A percentile compares a stretch with the other conserved stretches of the same genome.
These are phyloP conservation scores for Athene cunicularia DNA, from an alignment of 2,113 vertebrate species.

Conservation along the genomic window DNA sequence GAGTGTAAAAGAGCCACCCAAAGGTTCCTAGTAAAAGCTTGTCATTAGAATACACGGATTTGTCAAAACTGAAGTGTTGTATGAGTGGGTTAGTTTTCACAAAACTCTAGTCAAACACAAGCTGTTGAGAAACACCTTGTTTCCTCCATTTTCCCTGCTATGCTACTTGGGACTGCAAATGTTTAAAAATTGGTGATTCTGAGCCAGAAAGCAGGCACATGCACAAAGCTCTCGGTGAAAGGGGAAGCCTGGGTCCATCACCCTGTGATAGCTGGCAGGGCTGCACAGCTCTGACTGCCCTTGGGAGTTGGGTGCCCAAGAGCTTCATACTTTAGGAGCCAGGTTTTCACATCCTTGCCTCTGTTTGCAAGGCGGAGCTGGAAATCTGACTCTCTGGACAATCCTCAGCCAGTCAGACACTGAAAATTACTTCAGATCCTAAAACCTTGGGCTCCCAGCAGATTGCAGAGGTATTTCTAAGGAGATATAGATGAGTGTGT, in stretches of 20 bases:
- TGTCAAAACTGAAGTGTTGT: background rate
- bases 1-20: background rate
- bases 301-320: background rate
- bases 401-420: background rate
- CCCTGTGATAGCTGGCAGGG: background rate
- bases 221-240: background rate
- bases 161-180: background rate
- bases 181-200: background rate
- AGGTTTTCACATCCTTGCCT: background rate
- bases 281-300: background rate
- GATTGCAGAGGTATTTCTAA: background rate
- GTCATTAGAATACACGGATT: background rate
- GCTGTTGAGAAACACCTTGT: background rate
- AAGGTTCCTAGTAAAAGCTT: background rate
- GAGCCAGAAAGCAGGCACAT: background rate
- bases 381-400: background rate
- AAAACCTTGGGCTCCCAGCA: background rate
- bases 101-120: background rate
- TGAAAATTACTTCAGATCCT: background rate
- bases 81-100: too few species aligned
- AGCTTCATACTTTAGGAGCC: background rate
- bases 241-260: background rate
- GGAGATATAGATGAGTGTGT: background rate
- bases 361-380: background rate
- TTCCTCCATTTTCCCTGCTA: background rate